These are phyloP conservation scores for Clistopyga incitator DNA, from an alignment of 2,888 invertebrate genomes.

Conservation along the genomic window DNA sequence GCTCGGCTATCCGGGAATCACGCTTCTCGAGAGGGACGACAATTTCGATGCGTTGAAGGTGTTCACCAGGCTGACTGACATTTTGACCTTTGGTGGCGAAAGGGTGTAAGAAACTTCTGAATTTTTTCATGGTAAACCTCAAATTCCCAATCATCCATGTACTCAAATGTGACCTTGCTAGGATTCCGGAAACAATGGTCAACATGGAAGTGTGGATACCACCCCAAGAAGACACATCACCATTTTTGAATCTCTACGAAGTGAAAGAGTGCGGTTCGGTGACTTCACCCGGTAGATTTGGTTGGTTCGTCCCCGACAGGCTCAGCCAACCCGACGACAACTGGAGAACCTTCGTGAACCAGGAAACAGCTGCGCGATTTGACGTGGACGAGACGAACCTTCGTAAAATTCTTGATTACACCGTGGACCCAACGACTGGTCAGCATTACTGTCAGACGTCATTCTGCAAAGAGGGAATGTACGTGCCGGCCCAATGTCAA, in stretches of 20 bases:
- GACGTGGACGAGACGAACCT: conserved; percentile 82
- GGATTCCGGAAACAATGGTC: conserved; percentile 85
- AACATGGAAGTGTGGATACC: conserved; percentile 91
- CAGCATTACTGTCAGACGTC: conserved; percentile 84
- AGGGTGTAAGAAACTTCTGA: conserved; percentile 72
- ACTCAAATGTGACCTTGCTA: conserved; percentile 69
- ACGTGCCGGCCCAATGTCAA: conserved; percentile 86
- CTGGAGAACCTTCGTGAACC: conserved; percentile 86
- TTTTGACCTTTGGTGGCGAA: conserved; percentile 63
- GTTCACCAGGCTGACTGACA: conserved; percentile 80
- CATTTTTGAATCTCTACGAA: conserved; percentile 81
- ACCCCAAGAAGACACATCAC: conserved; percentile 86
- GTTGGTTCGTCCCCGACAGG: conserved; percentile 87
- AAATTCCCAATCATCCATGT: not conserved
- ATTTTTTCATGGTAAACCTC: not conserved
- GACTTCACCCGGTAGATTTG: conserved; percentile 86
- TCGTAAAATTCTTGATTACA: conserved; percentile 77
- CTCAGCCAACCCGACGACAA: conserved; percentile 84
- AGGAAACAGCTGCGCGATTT: conserved; percentile 85
- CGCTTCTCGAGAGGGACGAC: conserved; percentile 83
- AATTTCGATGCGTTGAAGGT: conserved; percentile 82
- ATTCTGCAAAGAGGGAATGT: conserved; percentile 86
- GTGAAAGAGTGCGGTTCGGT: conserved; percentile 86
- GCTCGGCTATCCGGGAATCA: conserved; percentile 84
- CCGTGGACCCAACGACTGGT: conserved; percentile 75